A percentile compares a stretch with the other conserved stretches of the same genome.
These are phyloP conservation scores for Pheosia gnoma DNA, from an alignment of 2,888 invertebrate genomes.

Conservation along the genomic window DNA sequence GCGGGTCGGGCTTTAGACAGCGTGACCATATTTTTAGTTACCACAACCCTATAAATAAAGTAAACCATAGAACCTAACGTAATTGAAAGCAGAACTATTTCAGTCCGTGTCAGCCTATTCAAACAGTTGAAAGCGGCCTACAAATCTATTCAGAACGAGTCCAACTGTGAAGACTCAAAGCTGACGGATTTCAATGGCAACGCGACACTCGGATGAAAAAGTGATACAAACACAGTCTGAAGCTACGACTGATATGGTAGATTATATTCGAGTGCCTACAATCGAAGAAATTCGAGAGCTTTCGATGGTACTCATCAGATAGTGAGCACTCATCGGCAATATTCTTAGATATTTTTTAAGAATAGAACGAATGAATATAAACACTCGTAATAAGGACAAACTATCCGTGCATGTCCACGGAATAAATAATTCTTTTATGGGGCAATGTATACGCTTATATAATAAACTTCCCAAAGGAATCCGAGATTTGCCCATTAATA, in stretches of 20 bases:
- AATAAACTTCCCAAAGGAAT: too few species aligned
- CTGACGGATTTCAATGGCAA: slow-evolving; percentile 22
- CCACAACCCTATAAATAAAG: not conserved
- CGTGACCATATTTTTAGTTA: too few species aligned
- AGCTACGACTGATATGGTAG: not conserved
- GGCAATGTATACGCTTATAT: too few species aligned
- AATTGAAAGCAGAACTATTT: slow-evolving; percentile 25
- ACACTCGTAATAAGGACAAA: too few species aligned
- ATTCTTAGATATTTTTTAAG: not conserved
- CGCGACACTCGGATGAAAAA: slow-evolving; percentile 17
- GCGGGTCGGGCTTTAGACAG: too few species aligned
- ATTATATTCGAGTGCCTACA: not conserved
- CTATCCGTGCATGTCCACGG: too few species aligned
- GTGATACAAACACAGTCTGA: slow-evolving; percentile 2
- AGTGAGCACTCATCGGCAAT: not conserved
- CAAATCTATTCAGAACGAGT: slow-evolving; percentile 22
- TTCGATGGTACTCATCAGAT: not conserved
- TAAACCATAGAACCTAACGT: slow-evolving; percentile 8
- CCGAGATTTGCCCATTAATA: too few species aligned
- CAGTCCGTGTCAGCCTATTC: slow-evolving; percentile 26
- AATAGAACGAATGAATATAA: too few species aligned
- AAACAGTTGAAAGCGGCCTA: slow-evolving; percentile 11
- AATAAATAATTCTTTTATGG: too few species aligned
- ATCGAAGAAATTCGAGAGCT: not conserved
- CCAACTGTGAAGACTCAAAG: slow-evolving; percentile 30